A percentile compares a stretch with the other conserved stretches of the same genome.
These are phyloP conservation scores for Agonopterix subpropinquella DNA, from an alignment of 2,888 invertebrate species.

Conservation along the genomic window DNA sequence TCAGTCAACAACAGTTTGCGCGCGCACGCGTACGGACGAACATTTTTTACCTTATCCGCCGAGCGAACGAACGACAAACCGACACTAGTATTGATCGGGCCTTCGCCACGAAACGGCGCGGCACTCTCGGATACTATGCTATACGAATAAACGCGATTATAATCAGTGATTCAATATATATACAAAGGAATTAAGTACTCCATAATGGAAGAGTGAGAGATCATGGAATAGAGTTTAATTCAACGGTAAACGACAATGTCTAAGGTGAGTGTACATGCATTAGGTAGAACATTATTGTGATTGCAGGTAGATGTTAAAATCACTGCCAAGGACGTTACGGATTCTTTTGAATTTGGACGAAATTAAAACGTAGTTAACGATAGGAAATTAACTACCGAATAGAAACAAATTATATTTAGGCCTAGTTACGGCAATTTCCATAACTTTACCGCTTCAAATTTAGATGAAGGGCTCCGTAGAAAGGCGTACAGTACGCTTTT, in stretches of 20 bases:
- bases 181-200: not conserved
- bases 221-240: conserved; percentile 3
- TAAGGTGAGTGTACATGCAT: conserved; percentile 46
- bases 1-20: conserved; percentile 69
- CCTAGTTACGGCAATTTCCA: no score
- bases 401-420: no score
- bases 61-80: conserved; percentile 17
- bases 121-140: conserved; percentile 30
- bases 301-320: conserved; percentile 45
- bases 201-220: conserved; percentile 37
- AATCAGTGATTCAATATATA: not conserved
- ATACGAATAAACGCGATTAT: conserved; percentile 26
- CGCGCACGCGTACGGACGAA: conserved; percentile 25
- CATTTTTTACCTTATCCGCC: conserved; percentile 50
- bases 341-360: not conserved
- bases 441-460: no score
- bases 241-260: conserved; percentile 48
- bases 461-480: no score
- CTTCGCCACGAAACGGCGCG: conserved; percentile 51
- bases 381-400: no score
- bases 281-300: conserved; percentile 19
- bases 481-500: no score
- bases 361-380: no score
- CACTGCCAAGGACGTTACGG: conserved; percentile 33
- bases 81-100: conserved; percentile 67